Percentiles rank a stretch among this genome's conserved stretches.
Conservation (phyloP, 2,888 invertebrate species). For the Odontothrips loti region DNA sequence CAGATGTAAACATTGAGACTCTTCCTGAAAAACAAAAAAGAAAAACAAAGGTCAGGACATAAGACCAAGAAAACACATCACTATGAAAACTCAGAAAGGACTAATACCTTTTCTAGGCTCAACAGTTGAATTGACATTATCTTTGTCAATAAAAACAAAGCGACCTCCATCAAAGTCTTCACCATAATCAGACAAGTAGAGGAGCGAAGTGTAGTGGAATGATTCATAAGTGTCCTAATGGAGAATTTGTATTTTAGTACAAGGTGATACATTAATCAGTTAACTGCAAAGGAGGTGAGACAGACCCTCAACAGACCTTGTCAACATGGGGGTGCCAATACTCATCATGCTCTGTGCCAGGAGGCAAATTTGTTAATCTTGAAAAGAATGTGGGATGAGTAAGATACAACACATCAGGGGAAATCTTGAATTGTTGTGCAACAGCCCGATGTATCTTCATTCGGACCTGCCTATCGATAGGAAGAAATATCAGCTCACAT, state of each 20-base stretch:
- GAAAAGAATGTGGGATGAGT: conserved; percentile 90
- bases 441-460: conserved; percentile 73
- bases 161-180: conserved; percentile 77
- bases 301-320: conserved; percentile 56
- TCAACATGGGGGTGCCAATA: conserved; percentile 89
- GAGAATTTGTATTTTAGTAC: conserved; percentile 34
- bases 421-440: conserved; percentile 69
- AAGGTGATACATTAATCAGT: neutral
- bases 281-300: conserved; percentile 28
- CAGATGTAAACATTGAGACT: conserved; percentile 81
- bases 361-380: conserved; percentile 62
- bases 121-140: conserved; percentile 54
- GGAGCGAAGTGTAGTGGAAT: conserved; percentile 79
- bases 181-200: conserved; percentile 72
- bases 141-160: conserved; percentile 70
- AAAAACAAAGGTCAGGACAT: neutral
- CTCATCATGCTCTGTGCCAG: conserved; percentile 75
- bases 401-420: conserved; percentile 61
- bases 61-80: neutral
- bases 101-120: conserved; percentile 66
- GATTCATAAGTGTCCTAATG: conserved; percentile 77
- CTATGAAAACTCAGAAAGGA: neutral
- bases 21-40: conserved; percentile 51
- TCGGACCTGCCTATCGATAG: conserved; percentile 56
- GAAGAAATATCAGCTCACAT: too few species aligned